phyloP scores from a whole-genome alignment of 2,797 vertebrate species.

The Eurystomus glaucurus region DNA sequence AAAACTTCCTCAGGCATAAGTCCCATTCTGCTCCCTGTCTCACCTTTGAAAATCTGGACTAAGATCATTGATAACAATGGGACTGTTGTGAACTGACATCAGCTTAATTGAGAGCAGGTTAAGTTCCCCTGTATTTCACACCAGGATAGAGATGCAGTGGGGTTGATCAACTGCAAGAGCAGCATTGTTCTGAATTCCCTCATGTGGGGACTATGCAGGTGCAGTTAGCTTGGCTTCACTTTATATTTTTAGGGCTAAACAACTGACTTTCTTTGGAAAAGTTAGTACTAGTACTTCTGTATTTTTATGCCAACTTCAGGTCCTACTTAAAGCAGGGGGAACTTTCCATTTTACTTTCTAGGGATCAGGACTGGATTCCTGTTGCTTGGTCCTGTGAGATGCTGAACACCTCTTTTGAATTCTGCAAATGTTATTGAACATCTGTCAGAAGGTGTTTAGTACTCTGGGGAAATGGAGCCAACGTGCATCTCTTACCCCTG shows the following conservation, averaged over 20 bases:
- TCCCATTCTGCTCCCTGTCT: not conserved
- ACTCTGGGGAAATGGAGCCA: fast-evolving
- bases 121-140: not conserved
- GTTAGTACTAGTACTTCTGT: not conserved
- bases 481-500: not conserved
- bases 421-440: not conserved
- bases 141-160: not conserved
- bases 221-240: not conserved
- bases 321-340: not conserved
- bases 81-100: not conserved
- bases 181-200: not conserved
- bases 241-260: not conserved
- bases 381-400: not conserved
- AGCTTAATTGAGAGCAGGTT: not conserved
- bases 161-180: not conserved
- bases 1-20: not conserved
- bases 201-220: not conserved
- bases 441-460: not conserved
- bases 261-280: not conserved
- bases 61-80: not conserved
- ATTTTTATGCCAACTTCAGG: not conserved
- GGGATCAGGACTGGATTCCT: not conserved
- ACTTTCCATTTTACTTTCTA: not conserved
- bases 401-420: not conserved
- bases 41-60: not conserved